Evolutionary conservation across 2,888 invertebrate species (phyloP), one percentile per base, ranked within the genome.

Genomic region (Cartodere bifasciata): DNA sequence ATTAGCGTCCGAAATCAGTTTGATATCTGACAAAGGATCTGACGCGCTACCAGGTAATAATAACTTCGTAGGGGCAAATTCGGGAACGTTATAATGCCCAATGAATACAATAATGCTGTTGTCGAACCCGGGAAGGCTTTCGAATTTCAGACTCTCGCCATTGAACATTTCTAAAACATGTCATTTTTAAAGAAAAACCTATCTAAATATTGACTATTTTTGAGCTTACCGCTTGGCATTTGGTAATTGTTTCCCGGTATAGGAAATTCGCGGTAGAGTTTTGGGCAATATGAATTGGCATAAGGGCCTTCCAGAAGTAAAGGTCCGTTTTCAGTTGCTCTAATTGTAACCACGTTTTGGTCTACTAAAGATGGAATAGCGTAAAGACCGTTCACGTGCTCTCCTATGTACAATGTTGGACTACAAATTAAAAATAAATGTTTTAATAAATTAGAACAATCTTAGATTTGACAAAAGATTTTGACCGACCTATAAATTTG

Each of bases 291-390:
- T 3, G 52, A 45, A n/a, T n/a, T n/a, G 39, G 48, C 43, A 40
- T 53, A 42, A 23, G 86, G 85, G 0, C 87, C 87, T 50, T 81
- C 84, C 1, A 87, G 56, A 7, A 87, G 62, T 33, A 83, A 64
- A 0, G 78, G 75, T 9, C 65, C 68, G 22, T 76, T 69, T 47
- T 76, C 78, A 2, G 76, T 72, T 3, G 77, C 71, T 1, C 75
- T 72, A 56, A 88, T 83, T 4, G 87, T 82, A 7, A 85, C 81
- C 3, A 85, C 82, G 42, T 80, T 77, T 48, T 91, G 85, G 63
- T 95, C 94, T 2, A 92, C 91, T 13, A 92, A 63, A 0, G 92
- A 86, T 2, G 91, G 87, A 30, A 95, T 60, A 0, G 95, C 97
- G 60, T 94, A 97, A 1, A 91, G 63, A 0, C 94, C 94, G 48